Evolutionary conservation across 2,888 invertebrate species (phyloP), one percentile per base, ranked within the genome.

Genomic region (Nomada hirtipes): DNA sequence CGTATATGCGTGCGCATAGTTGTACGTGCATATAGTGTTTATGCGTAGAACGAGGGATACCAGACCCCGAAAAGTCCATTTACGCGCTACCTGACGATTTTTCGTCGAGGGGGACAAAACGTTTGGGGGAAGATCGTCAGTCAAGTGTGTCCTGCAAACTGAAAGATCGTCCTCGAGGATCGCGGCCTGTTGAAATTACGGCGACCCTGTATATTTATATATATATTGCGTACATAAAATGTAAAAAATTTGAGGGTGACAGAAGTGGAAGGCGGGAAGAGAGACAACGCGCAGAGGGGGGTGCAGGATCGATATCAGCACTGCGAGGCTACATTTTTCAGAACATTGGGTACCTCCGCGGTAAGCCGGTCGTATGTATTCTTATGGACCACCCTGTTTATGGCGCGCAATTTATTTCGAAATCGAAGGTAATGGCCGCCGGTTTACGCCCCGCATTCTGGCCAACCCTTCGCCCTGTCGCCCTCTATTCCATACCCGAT

Each of bases 351-450:
- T 89, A 90, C 90, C 89, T 86, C 82, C 87, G 89, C 82, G 88
- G 85, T 92, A 92, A 93, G 91, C 91, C 88, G 92, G 91, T 92
- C 92, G 90, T 93, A 91, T 93, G 92, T 93, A 93, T 93, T 92
- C 92, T 90, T 90, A 92, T 92, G 91, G 91, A 91, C 92, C 91
- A 87, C 91, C 91, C 92, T 93, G 92, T 93, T 93, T 93, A 93
- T 92, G 92, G 92, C 89, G 89, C 89, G 91, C 93, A 92, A 93
- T 93, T 93, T 93, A 93, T 93, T 93, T 93, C 86, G 87, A 91
- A 93, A 93, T 93, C 93, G 93, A 92, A 93, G 91, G 92, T 93
- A 92, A 93, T 93, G 92, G 93, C 91, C 90, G 90, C 89, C 90
- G 90, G 91, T 92, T 93, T 92, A 93, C 91, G 90, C 91, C 89